Percentiles rank a stretch among this genome's conserved stretches.
Conservation (phyloP, 2,888 invertebrate species). For the Molorchus minor region DNA sequence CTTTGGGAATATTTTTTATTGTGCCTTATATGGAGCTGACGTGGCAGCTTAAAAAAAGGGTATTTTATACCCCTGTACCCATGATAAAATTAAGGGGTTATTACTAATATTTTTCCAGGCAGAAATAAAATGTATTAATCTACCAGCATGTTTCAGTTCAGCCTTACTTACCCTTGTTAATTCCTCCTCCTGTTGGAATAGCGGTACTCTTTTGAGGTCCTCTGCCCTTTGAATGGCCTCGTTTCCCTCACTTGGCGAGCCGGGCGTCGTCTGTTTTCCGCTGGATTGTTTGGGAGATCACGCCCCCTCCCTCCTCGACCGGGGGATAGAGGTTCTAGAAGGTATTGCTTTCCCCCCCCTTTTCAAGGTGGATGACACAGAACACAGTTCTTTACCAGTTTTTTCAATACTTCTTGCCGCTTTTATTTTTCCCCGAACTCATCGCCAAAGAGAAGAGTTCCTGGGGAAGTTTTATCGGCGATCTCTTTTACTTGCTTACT, state of each 20-base stretch:
- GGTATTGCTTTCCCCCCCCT: not conserved
- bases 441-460: not conserved
- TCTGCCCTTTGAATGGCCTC: not conserved
- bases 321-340: not conserved
- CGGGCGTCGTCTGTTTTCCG: not conserved
- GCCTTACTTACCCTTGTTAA: not conserved
- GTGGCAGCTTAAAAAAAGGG: slow-evolving; percentile 1
- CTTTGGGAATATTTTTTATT: not conserved
- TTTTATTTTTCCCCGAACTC: not conserved
- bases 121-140: not conserved
- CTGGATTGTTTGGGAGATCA: not conserved
- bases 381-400: not conserved
- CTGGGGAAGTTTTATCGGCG: not conserved
- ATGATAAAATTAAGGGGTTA: slow-evolving; percentile 2
- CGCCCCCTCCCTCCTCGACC: not conserved
- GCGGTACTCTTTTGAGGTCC: not conserved
- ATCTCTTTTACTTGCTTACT: not conserved
- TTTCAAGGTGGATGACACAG: not conserved
- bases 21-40: not conserved
- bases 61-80: slow-evolving; percentile 6
- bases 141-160: not conserved
- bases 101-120: not conserved
- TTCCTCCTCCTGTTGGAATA: not conserved
- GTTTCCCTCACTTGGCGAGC: not conserved
- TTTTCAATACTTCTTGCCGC: not conserved